A percentile compares a stretch with the other conserved stretches of the same genome.
phyloP scores from a whole-genome alignment of 53 echinoderm and acorn worm species.

The Holothuria leucospilota region DNA sequence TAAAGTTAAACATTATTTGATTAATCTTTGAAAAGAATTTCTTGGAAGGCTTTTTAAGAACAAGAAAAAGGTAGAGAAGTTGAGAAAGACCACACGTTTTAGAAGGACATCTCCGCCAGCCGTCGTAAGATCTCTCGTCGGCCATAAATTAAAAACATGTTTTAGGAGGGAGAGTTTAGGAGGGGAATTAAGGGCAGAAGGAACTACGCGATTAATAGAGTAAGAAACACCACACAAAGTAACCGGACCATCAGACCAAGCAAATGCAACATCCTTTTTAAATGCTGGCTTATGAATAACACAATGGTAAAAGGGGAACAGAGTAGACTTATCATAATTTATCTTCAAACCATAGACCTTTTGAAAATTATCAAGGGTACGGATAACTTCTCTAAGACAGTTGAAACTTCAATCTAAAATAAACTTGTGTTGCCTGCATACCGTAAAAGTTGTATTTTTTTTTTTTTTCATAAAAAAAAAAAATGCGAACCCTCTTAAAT shows the following conservation, averaged over 20 bases:
- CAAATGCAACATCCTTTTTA: too few species aligned
- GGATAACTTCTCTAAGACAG: too few species aligned
- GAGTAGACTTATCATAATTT: too few species aligned
- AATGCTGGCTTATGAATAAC: too few species aligned
- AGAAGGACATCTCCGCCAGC: not conserved
- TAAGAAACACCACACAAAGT: not conserved
- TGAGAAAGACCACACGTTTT: conserved; percentile 19
- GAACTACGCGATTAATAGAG: not conserved
- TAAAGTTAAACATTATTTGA: conserved; percentile 9
- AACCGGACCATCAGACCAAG: not conserved
- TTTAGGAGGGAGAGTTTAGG: not conserved
- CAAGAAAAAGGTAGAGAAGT: conserved; percentile 2
- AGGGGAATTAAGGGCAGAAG: not conserved
- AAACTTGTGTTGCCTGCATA: too few species aligned
- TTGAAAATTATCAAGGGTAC: too few species aligned
- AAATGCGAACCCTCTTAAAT: too few species aligned
- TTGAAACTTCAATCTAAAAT: too few species aligned
- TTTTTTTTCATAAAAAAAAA: too few species aligned
- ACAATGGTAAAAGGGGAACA: too few species aligned
- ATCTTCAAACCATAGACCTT: too few species aligned
- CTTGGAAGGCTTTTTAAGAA: not conserved
- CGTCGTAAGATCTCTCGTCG: not conserved
- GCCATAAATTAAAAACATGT: not conserved
- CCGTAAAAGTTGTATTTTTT: too few species aligned
- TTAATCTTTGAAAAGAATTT: not conserved